Conservation (phyloP, 2,797 vertebrate genomes). For the Myotis vivesi region DNA sequence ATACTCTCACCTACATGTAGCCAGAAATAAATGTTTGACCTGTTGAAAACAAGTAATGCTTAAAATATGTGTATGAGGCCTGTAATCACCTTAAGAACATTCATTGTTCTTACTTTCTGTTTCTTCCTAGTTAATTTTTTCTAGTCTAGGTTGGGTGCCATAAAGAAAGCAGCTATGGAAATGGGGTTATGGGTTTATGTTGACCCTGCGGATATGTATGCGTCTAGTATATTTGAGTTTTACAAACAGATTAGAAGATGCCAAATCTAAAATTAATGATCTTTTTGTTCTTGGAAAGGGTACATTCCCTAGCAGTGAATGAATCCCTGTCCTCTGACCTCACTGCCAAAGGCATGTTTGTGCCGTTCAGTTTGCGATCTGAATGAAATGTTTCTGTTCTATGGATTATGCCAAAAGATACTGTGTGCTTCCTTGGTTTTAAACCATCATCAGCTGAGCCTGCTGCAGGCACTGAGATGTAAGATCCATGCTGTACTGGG, state of each 20-base stretch:
- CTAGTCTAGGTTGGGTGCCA: slow-evolving; percentile 40
- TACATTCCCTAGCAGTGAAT: slow-evolving; percentile 54
- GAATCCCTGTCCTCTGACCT: slow-evolving; percentile 61
- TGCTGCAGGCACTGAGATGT: slow-evolving; percentile 1
- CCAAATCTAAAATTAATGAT: slow-evolving; percentile 69
- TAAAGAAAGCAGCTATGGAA: slow-evolving; percentile 60
- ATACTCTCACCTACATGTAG: not conserved
- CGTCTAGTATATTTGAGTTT: slow-evolving; percentile 1
- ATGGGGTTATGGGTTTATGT: slow-evolving; percentile 8
- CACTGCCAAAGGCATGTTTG: slow-evolving; percentile 72
- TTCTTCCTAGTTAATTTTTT: slow-evolving; percentile 12
- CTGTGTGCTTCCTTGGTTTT: slow-evolving; percentile 41
- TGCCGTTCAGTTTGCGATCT: slow-evolving; percentile 55
- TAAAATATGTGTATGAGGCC: slow-evolving; percentile 21
- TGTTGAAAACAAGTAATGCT: not conserved
- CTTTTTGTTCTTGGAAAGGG: slow-evolving; percentile 55
- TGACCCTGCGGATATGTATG: not conserved
- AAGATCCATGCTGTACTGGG: not conserved
- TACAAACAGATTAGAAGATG: slow-evolving; percentile 24
- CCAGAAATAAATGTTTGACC: not conserved
- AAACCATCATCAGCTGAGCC: not conserved
- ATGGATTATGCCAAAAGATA: slow-evolving; percentile 47
- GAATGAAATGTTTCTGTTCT: slow-evolving; percentile 58
- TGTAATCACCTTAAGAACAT: not conserved
- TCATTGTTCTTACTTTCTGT: not conserved